Evolutionary conservation across 2,797 vertebrate genomes (phyloP).

Genomic region (Hafferia zeledoni): DNA sequence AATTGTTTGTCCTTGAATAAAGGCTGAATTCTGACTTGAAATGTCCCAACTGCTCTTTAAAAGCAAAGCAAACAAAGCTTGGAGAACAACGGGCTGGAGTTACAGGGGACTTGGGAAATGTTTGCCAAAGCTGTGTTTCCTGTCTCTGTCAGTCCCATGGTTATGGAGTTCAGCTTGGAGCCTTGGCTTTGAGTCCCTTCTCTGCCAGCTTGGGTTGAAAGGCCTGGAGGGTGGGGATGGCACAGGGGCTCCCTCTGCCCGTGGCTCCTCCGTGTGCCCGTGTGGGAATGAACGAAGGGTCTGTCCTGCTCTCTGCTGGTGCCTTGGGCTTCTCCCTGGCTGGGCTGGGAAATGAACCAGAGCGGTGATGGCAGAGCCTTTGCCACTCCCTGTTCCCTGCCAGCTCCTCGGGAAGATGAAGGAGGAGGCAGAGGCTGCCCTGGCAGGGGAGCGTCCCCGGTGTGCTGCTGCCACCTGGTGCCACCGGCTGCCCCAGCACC

Average conservation of each 20-base stretch:
- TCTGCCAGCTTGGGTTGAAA: neutral
- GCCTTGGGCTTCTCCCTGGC: neutral
- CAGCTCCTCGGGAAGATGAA: neutral
- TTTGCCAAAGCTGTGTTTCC: constrained; percentile 14
- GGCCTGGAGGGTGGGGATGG: neutral
- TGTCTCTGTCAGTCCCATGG: rapidly evolving
- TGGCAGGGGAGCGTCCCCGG: neutral
- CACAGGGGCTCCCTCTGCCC: rapidly evolving
- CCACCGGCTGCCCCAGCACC: neutral
- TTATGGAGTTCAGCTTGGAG: neutral
- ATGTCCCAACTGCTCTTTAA: constrained; percentile 21
- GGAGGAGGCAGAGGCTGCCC: neutral
- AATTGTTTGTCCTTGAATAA: constrained; percentile 61
- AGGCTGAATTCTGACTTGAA: constrained; percentile 39
- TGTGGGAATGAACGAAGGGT: neutral
- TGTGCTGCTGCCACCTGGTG: constrained; percentile 64
- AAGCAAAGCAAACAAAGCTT: constrained; percentile 45
- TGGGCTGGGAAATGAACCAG: neutral
- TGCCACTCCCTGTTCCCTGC: neutral
- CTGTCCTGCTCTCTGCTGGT: neutral
- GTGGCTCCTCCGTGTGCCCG: neutral
- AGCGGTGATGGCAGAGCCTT: rapidly evolving
- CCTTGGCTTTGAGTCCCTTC: neutral
- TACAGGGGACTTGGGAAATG: neutral
- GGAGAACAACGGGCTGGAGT: neutral